Evolutionary conservation across 2,797 vertebrate species (phyloP).

Genomic region (Tauraco hartlaubi): DNA sequence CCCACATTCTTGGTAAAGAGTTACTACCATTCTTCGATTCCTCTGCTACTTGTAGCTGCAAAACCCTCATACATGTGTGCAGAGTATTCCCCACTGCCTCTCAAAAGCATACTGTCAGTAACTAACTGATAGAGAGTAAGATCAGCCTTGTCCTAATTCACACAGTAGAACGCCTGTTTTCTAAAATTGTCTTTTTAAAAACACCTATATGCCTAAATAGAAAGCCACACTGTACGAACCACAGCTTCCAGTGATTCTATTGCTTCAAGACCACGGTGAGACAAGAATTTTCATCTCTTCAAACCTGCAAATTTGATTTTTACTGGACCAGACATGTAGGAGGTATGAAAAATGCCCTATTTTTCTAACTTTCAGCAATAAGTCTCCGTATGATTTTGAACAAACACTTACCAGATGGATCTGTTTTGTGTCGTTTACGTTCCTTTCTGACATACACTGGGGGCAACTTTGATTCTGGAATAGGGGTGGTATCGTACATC

Average conservation of each 20-base stretch:
- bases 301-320: neutral
- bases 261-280: neutral
- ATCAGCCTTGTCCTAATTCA: neutral
- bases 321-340: neutral
- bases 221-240: neutral
- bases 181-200: neutral
- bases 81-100: neutral
- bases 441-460: conserved; percentile 93
- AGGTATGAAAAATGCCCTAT: neutral
- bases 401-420: conserved; percentile 83
- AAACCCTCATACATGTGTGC: neutral
- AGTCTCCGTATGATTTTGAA: neutral
- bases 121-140: neutral
- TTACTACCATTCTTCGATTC: neutral
- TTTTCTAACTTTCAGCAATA: neutral
- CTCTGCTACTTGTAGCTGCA: neutral
- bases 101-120: neutral
- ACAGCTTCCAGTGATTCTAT: neutral
- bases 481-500: conserved; percentile 91
- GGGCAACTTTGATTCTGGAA: conserved; percentile 91
- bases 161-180: neutral
- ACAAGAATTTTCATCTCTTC: neutral
- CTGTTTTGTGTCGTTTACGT: conserved; percentile 92
- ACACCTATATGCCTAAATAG: neutral
- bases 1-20: neutral